These are phyloP conservation scores for Scomber scombrus DNA, from an alignment of 2,113 vertebrate genomes.

Conservation along the genomic window DNA sequence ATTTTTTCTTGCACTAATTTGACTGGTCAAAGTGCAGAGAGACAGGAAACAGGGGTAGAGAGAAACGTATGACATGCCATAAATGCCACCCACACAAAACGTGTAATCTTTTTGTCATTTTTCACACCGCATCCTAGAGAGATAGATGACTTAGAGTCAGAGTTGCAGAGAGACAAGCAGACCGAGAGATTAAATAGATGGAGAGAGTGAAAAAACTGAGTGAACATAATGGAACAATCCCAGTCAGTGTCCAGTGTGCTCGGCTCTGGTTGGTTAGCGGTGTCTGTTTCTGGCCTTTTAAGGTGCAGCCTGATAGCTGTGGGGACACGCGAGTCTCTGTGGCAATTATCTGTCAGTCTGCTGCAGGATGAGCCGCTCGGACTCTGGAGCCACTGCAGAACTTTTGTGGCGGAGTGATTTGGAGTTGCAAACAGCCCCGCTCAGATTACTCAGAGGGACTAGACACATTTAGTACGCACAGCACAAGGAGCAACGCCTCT, in stretches of 20 bases:
- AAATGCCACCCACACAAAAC: too few relatives aligned
- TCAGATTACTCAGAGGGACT: not conserved
- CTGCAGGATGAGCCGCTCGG: constrained; percentile 44
- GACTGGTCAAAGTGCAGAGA: too few relatives aligned
- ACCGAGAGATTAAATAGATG: constrained; percentile 2
- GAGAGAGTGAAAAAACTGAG: constrained; percentile 14
- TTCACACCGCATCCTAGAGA: not conserved
- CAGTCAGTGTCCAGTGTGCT: constrained; percentile 28
- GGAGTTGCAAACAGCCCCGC: constrained; percentile 30
- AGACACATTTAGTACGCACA: constrained; percentile 34
- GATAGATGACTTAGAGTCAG: not conserved
- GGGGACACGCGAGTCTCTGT: constrained; percentile 58
- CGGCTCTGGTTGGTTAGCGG: constrained; percentile 35
- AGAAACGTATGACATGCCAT: too few relatives aligned
- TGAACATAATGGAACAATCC: constrained; percentile 45
- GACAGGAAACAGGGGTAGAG: too few relatives aligned
- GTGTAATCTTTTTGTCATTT: too few relatives aligned
- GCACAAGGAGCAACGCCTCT: constrained; percentile 3
- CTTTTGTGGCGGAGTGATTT: constrained; percentile 6
- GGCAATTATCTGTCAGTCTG: constrained; percentile 67
- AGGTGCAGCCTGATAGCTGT: constrained; percentile 64
- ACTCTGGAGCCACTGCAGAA: constrained; percentile 32
- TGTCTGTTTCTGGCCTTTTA: constrained; percentile 35
- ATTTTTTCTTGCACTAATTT: too few relatives aligned
- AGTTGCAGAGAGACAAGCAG: not conserved